Base-by-base conservation (phyloP, 2,888 invertebrate species). In the Drosophila falleni region DNA sequence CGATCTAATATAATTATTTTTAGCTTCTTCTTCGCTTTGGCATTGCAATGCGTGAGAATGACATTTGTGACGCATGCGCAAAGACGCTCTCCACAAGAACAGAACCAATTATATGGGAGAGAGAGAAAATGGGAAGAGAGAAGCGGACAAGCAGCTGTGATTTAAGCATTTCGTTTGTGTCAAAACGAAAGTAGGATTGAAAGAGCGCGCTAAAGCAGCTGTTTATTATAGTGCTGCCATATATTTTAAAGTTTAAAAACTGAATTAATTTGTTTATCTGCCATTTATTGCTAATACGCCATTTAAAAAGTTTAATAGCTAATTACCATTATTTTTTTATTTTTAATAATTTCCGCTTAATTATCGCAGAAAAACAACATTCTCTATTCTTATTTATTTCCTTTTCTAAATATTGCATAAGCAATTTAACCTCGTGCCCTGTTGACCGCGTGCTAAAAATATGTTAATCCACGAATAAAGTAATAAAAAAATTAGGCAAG, bases 341-440 rank as follows among this genome's bases (percentile, higher is more conserved):
- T 35, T 47, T 54, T 42, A 66, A 77, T 71, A 77, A 71, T 77
- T 77, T 77, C 77, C 77, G 81, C 71, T 16, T 66, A 63, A 58
- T 78, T 81, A 51, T 60, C 50, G 37, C n/a, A 37, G 31, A 23
- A 46, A 64, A 81, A 60, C 67, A 72, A 72, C 78, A 81, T 78
- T 78, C 81, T 77, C 78, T 44, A 47, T 10, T 35, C 13, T 31
- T 58, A 2, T 63, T 13, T 69, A 86, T 81, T 89, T 88, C 88
- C 79, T 89, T 86, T 69, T 59, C 67, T 59, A 65, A 72, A 67
- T 61, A 65, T 51, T 44, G 59, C 41, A 69, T 50, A 71, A 70
- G 47, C 46, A 63, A 72, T 71, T 69, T 80, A 63, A 80, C 90
- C 85, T 85, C 90, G 90, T 89, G 89, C 89, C 85, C 85, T 85